phyloP scores from a whole-genome alignment of 35 echinoderm and acorn worm genomes.

The Acanthaster planci region DNA sequence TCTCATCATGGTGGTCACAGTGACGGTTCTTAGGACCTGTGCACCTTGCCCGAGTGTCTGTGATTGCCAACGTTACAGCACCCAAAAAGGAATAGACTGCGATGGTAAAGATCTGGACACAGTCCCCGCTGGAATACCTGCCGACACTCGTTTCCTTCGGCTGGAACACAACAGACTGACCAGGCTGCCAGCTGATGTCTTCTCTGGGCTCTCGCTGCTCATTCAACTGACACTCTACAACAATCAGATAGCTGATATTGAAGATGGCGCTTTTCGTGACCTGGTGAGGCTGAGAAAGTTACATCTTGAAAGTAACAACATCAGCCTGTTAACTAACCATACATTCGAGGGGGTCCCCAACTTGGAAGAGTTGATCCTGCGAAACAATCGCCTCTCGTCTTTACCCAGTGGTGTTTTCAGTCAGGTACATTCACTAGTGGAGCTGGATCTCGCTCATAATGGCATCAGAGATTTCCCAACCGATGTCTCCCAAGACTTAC shows the following conservation, averaged over 20 bases:
- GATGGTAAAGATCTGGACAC: no score
- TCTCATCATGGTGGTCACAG: no score
- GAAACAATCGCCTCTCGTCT: neutral
- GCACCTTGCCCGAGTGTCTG: no score
- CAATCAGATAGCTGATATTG: neutral
- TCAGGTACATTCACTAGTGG: neutral
- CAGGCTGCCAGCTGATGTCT: neutral
- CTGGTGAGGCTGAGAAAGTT: neutral
- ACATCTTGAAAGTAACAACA: neutral
- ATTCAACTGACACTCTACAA: neutral
- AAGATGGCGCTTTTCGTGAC: constrained; percentile 10
- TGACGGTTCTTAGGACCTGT: no score
- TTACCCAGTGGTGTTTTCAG: neutral
- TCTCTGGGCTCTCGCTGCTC: neutral
- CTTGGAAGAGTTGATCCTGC: neutral
- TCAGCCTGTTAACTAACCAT: neutral
- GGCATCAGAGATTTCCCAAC: neutral
- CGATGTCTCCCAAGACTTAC: neutral
- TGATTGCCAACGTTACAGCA: no score
- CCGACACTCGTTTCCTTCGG: neutral
- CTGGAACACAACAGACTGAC: constrained; percentile 1
- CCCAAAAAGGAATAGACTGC: no score
- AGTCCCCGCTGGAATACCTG: neutral
- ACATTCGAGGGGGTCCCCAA: neutral
- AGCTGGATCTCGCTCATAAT: neutral